These are phyloP conservation scores for Octomys mimax DNA, from an alignment of 2,797 vertebrate genomes.

Conservation along the genomic window DNA sequence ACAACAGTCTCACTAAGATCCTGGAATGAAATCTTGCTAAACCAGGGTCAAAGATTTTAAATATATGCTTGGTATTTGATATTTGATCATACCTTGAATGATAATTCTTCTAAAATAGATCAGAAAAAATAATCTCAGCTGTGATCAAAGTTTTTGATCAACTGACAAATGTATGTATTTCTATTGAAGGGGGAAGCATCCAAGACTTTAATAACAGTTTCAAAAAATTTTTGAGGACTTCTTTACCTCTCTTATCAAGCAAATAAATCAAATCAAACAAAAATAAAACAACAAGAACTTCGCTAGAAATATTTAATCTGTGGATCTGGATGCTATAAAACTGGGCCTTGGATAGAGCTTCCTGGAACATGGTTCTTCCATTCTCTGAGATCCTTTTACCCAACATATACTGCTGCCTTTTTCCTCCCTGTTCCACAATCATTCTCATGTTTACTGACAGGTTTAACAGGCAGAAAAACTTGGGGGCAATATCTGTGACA, in stretches of 20 bases:
- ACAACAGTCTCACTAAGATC: not conserved
- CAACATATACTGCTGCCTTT: constrained; percentile 49
- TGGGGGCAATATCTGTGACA: constrained; percentile 82
- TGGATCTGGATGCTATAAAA: not conserved
- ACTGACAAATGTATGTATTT: not conserved
- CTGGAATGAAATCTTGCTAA: not conserved
- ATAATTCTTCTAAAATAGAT: not conserved
- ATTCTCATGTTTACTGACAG: constrained; percentile 83
- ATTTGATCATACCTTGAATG: not conserved
- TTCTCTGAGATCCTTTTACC: constrained; percentile 60
- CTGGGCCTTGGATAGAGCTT: not conserved
- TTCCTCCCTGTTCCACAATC: constrained; percentile 72
- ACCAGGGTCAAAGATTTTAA: not conserved
- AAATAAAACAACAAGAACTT: not conserved
- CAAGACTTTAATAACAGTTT: not conserved
- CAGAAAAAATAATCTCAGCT: not conserved
- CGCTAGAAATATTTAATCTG: not conserved
- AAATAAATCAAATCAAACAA: not conserved
- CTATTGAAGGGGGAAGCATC: not conserved
- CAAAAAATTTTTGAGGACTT: not conserved
- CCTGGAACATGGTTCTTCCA: not conserved
- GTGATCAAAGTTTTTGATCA: not conserved
- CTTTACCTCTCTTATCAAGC: not conserved
- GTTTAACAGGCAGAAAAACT: constrained; percentile 83
- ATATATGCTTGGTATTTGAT: not conserved